Conservation (phyloP, 2,888 invertebrate species). For the Athetis lepigone region DNA sequence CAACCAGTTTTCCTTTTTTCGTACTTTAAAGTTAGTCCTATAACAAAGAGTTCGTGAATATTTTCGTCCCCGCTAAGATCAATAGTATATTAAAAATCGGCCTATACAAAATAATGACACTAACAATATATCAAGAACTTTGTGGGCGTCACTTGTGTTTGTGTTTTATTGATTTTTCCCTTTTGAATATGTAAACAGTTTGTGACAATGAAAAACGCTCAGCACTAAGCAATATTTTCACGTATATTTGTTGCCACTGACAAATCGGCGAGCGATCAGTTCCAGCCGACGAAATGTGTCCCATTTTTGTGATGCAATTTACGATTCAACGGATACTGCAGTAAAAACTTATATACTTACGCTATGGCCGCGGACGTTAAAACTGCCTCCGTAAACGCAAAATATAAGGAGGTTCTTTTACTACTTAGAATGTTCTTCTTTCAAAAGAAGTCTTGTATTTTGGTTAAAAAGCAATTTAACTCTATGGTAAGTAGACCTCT, state of each 20-base stretch:
- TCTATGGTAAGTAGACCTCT: too few species aligned
- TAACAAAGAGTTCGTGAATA: background rate
- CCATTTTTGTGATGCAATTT: slow-evolving; percentile 56
- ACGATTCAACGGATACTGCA: slow-evolving; percentile 37
- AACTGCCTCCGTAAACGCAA: slow-evolving; percentile 8
- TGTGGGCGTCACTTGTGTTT: slow-evolving; percentile 18
- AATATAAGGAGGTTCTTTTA: slow-evolving; percentile 30
- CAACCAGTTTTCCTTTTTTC: background rate
- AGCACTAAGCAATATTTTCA: slow-evolving; percentile 45
- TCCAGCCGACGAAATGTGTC: slow-evolving; percentile 49
- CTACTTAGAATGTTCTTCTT: too few species aligned
- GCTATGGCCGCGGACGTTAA: slow-evolving; percentile 15
- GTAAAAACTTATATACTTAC: slow-evolving; percentile 35
- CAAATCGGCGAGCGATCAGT: slow-evolving; percentile 60
- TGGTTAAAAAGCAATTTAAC: too few species aligned
- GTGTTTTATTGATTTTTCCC: slow-evolving; percentile 52
- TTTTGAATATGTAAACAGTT: slow-evolving; percentile 55
- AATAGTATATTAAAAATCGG: background rate
- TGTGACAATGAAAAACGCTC: slow-evolving; percentile 55
- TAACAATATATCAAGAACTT: slow-evolving; percentile 23
- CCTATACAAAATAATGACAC: background rate
- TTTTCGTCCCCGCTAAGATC: background rate
- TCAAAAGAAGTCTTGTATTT: too few species aligned
- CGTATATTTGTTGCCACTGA: slow-evolving; percentile 53
- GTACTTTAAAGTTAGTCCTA: background rate